phyloP scores from a whole-genome alignment of 1,140 invertebrate species.

The Sesamia nonagrioides region DNA sequence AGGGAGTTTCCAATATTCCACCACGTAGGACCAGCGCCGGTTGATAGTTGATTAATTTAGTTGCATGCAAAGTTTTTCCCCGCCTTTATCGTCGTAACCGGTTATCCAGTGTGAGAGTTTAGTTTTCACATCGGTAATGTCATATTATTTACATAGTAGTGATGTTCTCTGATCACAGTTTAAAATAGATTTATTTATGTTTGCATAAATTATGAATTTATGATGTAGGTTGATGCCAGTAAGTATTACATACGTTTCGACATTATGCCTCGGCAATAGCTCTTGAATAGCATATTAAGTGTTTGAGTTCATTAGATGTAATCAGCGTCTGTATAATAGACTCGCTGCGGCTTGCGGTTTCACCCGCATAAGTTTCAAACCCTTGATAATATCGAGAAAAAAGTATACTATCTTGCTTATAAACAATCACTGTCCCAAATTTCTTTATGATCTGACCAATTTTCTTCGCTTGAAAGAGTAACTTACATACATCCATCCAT shows the following conservation, averaged over 20 bases:
- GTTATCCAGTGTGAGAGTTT: slow-evolving; percentile 5
- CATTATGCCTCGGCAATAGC: neutral
- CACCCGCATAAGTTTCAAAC: too few species aligned
- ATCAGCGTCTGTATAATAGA: neutral
- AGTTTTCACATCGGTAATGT: neutral
- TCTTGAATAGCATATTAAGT: neutral
- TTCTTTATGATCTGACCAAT: too few species aligned
- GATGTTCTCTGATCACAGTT: neutral
- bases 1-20: too few species aligned
- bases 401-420: too few species aligned
- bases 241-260: neutral
- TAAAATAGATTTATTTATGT: slow-evolving; percentile 7
- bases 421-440: too few species aligned
- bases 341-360: too few species aligned
- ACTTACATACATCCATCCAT: too few species aligned
- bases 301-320: neutral
- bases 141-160: neutral
- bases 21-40: too few species aligned
- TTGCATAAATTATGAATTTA: slow-evolving; percentile 19
- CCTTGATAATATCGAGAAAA: too few species aligned
- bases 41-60: neutral
- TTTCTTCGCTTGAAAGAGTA: too few species aligned
- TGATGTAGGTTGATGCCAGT: neutral
- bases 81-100: neutral
- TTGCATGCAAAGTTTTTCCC: neutral